phyloP scores from a whole-genome alignment of 53 echinoderm and acorn worm genomes.

The Echinarachnius parma region DNA sequence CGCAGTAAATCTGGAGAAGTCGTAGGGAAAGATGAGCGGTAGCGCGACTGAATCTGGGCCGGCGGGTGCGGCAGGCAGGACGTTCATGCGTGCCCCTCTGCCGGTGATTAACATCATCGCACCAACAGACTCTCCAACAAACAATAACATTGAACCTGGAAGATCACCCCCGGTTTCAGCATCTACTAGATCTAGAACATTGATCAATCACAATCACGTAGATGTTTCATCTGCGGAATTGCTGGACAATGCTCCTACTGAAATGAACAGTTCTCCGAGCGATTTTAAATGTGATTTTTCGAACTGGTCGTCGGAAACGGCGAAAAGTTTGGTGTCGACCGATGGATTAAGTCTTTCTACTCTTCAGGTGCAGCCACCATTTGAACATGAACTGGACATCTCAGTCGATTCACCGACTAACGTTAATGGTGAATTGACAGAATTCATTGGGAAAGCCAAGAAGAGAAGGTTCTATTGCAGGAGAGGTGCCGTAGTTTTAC shows the following conservation, averaged over 20 bases:
- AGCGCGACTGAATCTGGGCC: slow-evolving; percentile 34
- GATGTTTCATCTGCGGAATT: background rate
- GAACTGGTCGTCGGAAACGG: slow-evolving; percentile 7
- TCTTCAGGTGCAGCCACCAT: slow-evolving; percentile 34
- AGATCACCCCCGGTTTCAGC: too few relatives aligned
- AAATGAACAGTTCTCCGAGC: background rate
- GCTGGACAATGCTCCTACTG: background rate
- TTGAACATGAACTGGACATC: slow-evolving; percentile 14
- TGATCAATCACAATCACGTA: too few relatives aligned
- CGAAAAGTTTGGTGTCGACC: too few relatives aligned
- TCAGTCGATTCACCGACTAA: background rate
- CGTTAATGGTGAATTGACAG: slow-evolving; percentile 12
- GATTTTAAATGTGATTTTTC: slow-evolving; percentile 28
- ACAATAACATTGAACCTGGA: slow-evolving; percentile 21
- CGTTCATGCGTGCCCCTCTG: slow-evolving; percentile 22
- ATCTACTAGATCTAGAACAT: too few relatives aligned
- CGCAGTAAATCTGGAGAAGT: too few relatives aligned
- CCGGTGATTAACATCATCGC: slow-evolving; percentile 41
- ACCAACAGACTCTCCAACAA: slow-evolving; percentile 19
- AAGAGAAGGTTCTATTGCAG: slow-evolving; percentile 24
- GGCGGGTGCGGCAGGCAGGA: slow-evolving; percentile 2
- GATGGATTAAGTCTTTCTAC: slow-evolving; percentile 47
- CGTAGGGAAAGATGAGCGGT: slow-evolving; percentile 30
- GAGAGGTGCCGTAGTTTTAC: slow-evolving; percentile 32
- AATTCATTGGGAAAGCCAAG: slow-evolving; percentile 22